phyloP scores from a whole-genome alignment of 2,888 invertebrate species.

The Drosophila algonquin region DNA sequence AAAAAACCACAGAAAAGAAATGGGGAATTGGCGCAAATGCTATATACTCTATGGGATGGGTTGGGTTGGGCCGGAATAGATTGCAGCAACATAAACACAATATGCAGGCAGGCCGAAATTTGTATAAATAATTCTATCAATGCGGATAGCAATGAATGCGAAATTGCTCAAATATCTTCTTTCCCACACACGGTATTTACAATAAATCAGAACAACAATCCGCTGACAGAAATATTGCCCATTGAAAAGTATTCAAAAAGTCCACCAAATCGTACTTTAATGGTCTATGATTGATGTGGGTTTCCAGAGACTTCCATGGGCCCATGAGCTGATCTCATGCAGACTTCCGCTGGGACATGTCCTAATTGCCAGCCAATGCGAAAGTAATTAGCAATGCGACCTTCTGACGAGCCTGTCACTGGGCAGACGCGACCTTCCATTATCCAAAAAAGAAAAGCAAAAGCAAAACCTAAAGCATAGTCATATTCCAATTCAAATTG shows the following conservation, averaged over 20 bases:
- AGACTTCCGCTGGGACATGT: conserved; percentile 6
- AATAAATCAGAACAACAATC: conserved; percentile 65
- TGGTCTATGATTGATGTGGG: conserved; percentile 2
- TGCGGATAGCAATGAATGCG: conserved; percentile 56
- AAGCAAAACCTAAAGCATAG: conserved; percentile 16
- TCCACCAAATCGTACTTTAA: conserved; percentile 14
- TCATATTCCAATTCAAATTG: conserved; percentile 20
- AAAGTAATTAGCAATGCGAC: conserved; percentile 74
- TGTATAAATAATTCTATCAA: conserved; percentile 72
- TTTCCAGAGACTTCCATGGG: background rate
- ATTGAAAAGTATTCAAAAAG: conserved; percentile 29
- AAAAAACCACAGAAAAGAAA: conserved; percentile 40
- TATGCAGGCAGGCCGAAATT: conserved; percentile 59
- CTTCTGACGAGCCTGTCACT: conserved; percentile 65
- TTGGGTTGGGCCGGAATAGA: conserved; percentile 22
- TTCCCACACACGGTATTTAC: conserved; percentile 24
- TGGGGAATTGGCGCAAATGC: conserved; percentile 64
- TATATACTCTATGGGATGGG: conserved; percentile 50
- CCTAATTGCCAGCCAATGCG: conserved; percentile 44
- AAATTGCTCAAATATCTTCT: conserved; percentile 66
- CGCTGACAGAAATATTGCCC: conserved; percentile 59
- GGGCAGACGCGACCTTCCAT: conserved; percentile 53
- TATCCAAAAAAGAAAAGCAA: conserved; percentile 21
- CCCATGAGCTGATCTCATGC: background rate
- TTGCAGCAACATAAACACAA: conserved; percentile 75